These are phyloP conservation scores for Phrynocephalus vlangalii DNA, from an alignment of 2,797 vertebrate genomes.

Conservation along the genomic window DNA sequence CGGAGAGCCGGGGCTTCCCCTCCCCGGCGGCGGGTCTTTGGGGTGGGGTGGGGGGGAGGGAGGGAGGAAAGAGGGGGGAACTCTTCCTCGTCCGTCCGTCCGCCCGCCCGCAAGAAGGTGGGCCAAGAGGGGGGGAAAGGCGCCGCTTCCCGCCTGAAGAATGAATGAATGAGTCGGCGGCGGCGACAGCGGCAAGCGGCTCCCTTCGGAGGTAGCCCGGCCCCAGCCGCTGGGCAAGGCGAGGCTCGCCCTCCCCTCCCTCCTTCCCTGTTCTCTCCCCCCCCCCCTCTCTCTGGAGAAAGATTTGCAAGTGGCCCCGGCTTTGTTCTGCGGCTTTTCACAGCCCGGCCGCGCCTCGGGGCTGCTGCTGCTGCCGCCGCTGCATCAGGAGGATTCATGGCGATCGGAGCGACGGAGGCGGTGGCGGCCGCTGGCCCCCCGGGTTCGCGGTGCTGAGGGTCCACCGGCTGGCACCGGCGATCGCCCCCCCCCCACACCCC, in stretches of 20 bases:
- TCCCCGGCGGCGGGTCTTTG: not conserved
- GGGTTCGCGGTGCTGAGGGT: slow-evolving; percentile 42
- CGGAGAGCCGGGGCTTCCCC: slow-evolving; percentile 4
- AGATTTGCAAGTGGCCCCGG: not conserved
- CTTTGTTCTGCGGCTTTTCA: slow-evolving; percentile 9
- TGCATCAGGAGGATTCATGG: not conserved
- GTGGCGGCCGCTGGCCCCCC: not conserved
- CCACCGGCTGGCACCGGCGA: not conserved
- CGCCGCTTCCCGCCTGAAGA: not conserved
- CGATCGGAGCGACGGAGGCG: not conserved
- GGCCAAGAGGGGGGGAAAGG: not conserved
- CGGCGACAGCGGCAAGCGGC: not conserved
- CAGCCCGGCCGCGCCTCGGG: not conserved
- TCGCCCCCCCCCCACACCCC: too few species aligned
- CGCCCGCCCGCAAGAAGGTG: not conserved
- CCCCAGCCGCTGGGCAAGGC: not conserved
- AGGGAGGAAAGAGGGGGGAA: too few species aligned
- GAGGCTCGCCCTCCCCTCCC: slow-evolving; percentile 26
- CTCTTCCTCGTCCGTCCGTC: not conserved
- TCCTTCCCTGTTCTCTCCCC: slow-evolving; percentile 23
- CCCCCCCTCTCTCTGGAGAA: slow-evolving; percentile 26
- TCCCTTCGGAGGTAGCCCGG: too few species aligned
- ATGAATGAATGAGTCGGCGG: not conserved
- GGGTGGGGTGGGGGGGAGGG: not conserved
- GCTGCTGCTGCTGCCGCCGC: not conserved